Evolutionary conservation across 2,113 vertebrate species (phyloP).

Genomic region (Pachycephala philippinensis): DNA sequence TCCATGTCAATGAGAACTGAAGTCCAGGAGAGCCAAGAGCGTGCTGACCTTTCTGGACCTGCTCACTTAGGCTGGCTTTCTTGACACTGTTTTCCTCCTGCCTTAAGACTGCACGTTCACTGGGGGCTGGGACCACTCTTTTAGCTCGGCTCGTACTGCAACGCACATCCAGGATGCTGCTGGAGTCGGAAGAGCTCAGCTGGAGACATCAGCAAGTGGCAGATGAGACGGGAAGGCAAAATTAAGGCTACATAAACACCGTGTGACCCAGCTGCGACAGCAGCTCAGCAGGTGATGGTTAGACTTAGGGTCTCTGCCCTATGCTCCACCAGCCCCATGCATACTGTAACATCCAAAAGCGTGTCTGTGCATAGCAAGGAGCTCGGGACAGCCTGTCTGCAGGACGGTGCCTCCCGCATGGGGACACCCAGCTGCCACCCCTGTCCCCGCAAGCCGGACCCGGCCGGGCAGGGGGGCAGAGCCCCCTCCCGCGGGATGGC

Average conservation of each 20-base stretch:
- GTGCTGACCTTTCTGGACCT: neutral
- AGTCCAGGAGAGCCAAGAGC: neutral
- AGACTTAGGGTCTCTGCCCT: neutral
- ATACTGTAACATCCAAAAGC: accelerated
- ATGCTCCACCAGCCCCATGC: neutral
- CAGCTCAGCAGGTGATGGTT: neutral
- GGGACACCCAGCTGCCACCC: neutral
- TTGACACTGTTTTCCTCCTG: neutral
- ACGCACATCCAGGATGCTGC: neutral
- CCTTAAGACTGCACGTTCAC: neutral
- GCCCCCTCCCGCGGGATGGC: too few species aligned
- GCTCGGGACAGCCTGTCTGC: neutral
- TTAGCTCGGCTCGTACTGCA: neutral
- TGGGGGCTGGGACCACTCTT: neutral
- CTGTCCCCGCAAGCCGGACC: neutral
- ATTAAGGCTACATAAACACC: neutral
- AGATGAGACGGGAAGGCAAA: neutral
- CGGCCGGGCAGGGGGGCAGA: too few species aligned
- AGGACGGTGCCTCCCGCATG: accelerated
- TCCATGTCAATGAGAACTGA: neutral
- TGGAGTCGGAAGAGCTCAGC: neutral
- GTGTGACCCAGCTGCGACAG: neutral
- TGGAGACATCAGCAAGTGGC: neutral
- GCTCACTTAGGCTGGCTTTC: neutral
- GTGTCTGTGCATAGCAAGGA: neutral